Base-by-base conservation (phyloP, 1,140 invertebrate species). In the Panagrolaimus sp. region DNA sequence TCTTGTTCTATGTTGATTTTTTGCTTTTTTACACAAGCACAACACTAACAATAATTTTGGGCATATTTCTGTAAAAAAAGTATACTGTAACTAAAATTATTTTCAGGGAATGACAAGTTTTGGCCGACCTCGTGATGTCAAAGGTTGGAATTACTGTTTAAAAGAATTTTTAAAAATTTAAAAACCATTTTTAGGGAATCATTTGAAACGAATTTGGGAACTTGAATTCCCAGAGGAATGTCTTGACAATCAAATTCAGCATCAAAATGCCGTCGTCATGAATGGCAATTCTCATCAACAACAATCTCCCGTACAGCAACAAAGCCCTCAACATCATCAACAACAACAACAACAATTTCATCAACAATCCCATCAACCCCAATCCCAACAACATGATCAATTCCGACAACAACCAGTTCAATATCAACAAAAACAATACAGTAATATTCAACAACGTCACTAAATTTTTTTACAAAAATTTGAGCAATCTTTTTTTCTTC, bases 171-270 rank as follows among this genome's bases (percentile, higher is more conserved):
- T 38, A 38, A 38, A 38, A 38, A 7, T 38, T 38, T 38, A 38
- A n/a, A n/a, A 38, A 38, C 32, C 32, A 38, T 38, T 2, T 38
- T 38, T 38, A 38, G 32, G 32, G 12, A 78, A 78, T 44, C 76
- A 78, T 66, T 66, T 78, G 28, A 78, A 78, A 46, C 75, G 76
- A 12, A 79, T 78, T 62, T 78, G 76, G 76, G 76, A 78, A 55
- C 63, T 78, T 12, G 78, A 79, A 45, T 78, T 77, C 46, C 76
- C 76, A 15, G 76, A 78, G 47, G 76, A 78, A 55, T 70, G 45
- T 6, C 44, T 65, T 21, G 64, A 78, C 24, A 46, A 67, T 15
- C 64, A 69, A 32, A 58, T 21, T 28, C 10, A 21, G 21, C 52
- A 58, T 26, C 52, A 58, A 28, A 58, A 58, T 26, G 52, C 52